Base-by-base conservation (phyloP, 2,113 vertebrate genomes). In the Nycticebus coucang region DNA sequence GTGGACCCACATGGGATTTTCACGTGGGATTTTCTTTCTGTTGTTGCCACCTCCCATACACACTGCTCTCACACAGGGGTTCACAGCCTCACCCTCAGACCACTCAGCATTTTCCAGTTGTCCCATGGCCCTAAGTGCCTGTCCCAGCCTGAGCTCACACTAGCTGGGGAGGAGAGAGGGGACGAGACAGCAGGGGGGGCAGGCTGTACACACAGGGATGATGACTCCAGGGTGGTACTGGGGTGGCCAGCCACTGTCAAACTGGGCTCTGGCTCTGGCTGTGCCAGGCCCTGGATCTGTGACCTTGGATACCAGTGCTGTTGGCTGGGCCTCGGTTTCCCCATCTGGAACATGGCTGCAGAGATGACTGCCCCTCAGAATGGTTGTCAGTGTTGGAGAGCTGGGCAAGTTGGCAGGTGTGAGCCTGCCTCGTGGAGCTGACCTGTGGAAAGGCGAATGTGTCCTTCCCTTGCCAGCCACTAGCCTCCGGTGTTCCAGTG, bases 401-500 rank as follows among this genome's bases (percentile, higher is more conserved):
- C 22, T 4, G 0, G 74, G 57, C 0, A 0, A 33, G 66, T 68
- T 17, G 9, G 74, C 0, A 12, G 69, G 35, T 0, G 4, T 2
- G 2, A 28, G 85, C 3, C 22, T 0, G 45, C 37, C 33, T 5
- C 78, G 19, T 7, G 0, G 57, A 62, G 86, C 79, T 66, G 82
- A 93, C 80, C 72, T 55, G 15, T 0, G 0, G 68, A 0, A 5
- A 6, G 0, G 57, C 0, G 53, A n/a, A 84, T 35, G 71, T 26
- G 0, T 79, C 96, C 83, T n/a, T 87, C 91, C 60, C 92, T 41
- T 2, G 37, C 45, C 12, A 35, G 95, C 92, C 90, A 96, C 92
- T 95, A 64, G 97, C 96, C 97, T 5, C n/a, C 79, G 7, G 60
- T 35, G 82, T 78, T 72, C 62, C 1, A 75, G 91, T 97, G 96